A percentile compares a stretch with the other conserved stretches of the same genome.
phyloP scores from a whole-genome alignment of 2,113 vertebrate genomes.

The Onychostruthus taczanowskii region DNA sequence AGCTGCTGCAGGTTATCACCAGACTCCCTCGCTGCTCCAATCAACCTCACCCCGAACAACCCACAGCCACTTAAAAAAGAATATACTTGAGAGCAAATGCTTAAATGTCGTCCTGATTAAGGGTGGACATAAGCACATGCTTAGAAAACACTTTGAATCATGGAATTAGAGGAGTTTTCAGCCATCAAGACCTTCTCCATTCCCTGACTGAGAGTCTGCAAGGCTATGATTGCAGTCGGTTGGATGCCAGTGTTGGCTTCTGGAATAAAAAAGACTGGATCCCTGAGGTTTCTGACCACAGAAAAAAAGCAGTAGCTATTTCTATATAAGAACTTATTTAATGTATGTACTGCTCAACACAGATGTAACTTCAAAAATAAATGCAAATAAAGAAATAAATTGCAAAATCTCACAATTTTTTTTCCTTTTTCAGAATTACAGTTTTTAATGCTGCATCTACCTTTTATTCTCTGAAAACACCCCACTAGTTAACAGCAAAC shows the following conservation, averaged over 20 bases:
- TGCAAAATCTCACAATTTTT: neutral
- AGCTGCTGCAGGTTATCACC: slow-evolving; percentile 21
- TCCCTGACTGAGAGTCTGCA: neutral
- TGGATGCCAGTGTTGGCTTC: neutral
- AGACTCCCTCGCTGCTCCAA: neutral
- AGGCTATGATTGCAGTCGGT: neutral
- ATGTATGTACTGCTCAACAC: neutral
- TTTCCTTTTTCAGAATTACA: neutral
- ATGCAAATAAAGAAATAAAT: neutral
- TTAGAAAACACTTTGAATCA: neutral
- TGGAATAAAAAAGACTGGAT: neutral
- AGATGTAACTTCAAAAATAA: neutral
- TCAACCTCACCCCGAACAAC: neutral
- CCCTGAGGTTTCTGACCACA: neutral
- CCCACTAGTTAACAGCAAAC: neutral
- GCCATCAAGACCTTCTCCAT: neutral
- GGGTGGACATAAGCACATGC: neutral
- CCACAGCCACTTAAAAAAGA: neutral
- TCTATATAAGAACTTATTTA: neutral
- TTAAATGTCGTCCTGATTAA: neutral
- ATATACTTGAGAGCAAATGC: neutral
- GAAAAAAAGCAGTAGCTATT: neutral
- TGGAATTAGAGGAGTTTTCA: neutral
- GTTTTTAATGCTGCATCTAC: neutral
- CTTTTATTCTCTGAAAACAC: neutral